phyloP scores from a whole-genome alignment of 2,797 vertebrate species.

The Myotis vivesi region DNA sequence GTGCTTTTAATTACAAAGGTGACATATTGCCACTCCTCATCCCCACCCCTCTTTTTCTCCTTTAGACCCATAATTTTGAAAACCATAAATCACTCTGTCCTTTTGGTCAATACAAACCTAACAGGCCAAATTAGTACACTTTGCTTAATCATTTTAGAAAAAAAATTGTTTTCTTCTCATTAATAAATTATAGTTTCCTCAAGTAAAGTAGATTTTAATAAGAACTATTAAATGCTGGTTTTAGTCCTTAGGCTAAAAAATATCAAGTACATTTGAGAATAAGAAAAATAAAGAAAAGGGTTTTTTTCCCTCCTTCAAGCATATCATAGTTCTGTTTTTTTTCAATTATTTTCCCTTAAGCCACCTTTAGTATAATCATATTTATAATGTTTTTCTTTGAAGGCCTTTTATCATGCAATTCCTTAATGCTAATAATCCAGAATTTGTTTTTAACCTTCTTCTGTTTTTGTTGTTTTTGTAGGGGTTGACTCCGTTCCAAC shows the following conservation, averaged over 20 bases:
- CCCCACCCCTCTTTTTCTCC: neutral
- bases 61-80: neutral
- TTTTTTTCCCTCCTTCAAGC: neutral
- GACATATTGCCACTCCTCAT: neutral
- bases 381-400: conserved; percentile 24
- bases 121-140: neutral
- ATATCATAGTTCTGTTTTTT: neutral
- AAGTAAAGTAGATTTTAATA: conserved; percentile 1
- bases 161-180: neutral
- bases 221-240: neutral
- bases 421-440: neutral
- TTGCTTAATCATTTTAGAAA: neutral
- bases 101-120: neutral
- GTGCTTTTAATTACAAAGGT: neutral
- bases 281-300: neutral
- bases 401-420: neutral
- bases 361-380: neutral
- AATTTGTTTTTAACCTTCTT: neutral
- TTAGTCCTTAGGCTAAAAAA: conserved; percentile 18
- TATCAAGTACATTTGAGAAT: conserved; percentile 4
- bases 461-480: neutral
- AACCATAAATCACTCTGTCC: neutral
- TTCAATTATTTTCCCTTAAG: neutral
- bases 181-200: neutral
- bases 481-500: neutral